Percentiles rank a stretch among this genome's conserved stretches.
Conservation (phyloP, 2,888 invertebrate genomes). For the Leptothorax acervorum region DNA sequence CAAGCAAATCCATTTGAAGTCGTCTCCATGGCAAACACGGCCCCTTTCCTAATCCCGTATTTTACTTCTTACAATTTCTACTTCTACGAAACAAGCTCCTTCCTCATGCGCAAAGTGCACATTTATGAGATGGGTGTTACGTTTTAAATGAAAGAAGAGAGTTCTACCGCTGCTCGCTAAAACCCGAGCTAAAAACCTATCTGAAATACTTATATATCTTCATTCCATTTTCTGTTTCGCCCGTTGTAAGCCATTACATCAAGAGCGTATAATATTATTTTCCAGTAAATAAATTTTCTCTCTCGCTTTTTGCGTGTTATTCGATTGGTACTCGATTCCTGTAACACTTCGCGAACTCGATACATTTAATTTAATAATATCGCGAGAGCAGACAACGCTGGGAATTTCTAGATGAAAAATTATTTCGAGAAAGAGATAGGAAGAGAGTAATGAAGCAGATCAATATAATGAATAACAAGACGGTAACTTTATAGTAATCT, state of each 20-base stretch:
- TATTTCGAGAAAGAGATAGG: neutral
- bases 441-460: neutral
- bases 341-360: neutral
- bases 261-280: neutral
- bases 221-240: neutral
- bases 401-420: neutral
- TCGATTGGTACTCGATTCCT: neutral
- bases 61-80: conserved; percentile 64
- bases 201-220: conserved; percentile 4
- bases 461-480: neutral
- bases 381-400: neutral
- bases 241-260: neutral
- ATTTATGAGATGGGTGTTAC: conserved; percentile 46
- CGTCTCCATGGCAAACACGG: conserved; percentile 45
- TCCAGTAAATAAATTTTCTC: conserved; percentile 9
- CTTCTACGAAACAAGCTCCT: conserved; percentile 42
- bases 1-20: conserved; percentile 62
- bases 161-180: neutral
- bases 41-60: conserved; percentile 60
- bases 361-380: conserved; percentile 5
- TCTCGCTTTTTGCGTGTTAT: neutral
- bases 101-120: conserved; percentile 48
- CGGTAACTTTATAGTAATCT: conserved; percentile 12
- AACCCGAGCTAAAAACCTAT: neutral
- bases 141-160: conserved; percentile 34